Base-by-base conservation (phyloP, 2,888 invertebrate species). In the Antitype chi region DNA sequence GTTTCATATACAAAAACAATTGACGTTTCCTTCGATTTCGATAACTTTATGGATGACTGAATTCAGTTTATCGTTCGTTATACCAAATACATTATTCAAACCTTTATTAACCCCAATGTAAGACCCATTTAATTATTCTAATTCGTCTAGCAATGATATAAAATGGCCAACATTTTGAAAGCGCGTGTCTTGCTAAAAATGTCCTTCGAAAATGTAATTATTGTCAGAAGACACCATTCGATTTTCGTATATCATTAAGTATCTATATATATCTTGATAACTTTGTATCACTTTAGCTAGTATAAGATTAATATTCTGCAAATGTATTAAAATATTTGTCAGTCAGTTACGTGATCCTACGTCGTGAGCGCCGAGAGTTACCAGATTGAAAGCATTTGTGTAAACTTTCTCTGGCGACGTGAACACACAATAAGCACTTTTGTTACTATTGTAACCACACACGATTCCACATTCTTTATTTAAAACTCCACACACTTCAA, bases 371-470 rank as follows among this genome's bases (percentile, higher is more conserved):
- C 47, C 83, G 73, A 81, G 67, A 87, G 75, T 91, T 92, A 88
- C 83, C 86, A 88, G 83, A 83, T 85, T 82, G 82, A 82, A 83
- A 79, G 57, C 87, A 89, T 87, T 89, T 89, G 89, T 87, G 85
- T 86, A 87, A 90, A 93, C 93, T 93, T 93, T 93, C 92, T 89
- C 91, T 86, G 74, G 78, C 60, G 59, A 76, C 70, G 78, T 70
- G 78, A 86, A 79, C 85, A 87, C 82, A 87, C 83, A 89, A 81
- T 79, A 81, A 81, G 69, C 85, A 87, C 87, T 81, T 69, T 81
- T 86, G 76, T 80, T 74, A 78, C 67, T 74, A 78, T 57, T 80
- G 47, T 66, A 81, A 76, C 52, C 74, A 71, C 69, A 84, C 64
- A 82, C 80, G 74, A 60, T 55, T 68, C 75, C 71, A 70, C 57